These are phyloP conservation scores for Nemotelus pantherinus DNA, from an alignment of 2,888 invertebrate genomes.

Conservation along the genomic window DNA sequence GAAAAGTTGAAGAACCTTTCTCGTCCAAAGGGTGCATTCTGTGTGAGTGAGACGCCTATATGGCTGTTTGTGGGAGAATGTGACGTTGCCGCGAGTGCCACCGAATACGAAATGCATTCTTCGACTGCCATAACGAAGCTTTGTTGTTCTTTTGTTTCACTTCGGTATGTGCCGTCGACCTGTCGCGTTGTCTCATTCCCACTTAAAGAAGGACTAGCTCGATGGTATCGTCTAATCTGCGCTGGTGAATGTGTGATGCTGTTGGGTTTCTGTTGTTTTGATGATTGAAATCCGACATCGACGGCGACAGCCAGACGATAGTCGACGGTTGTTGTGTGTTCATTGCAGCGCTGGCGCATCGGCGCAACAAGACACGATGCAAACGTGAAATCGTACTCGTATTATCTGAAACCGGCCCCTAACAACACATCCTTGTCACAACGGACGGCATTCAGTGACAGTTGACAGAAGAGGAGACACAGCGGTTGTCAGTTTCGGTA, in stretches of 20 bases:
- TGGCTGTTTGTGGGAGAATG: conserved; percentile 1
- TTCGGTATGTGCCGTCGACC: not conserved
- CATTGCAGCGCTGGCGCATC: not conserved
- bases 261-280: too few relatives aligned
- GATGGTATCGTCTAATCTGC: too few relatives aligned
- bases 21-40: conserved; percentile 15
- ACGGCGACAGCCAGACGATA: not conserved
- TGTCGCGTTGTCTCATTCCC: not conserved
- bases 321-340: not conserved
- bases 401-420: not conserved
- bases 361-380: not conserved
- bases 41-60: conserved; percentile 16
- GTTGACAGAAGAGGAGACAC: conserved; percentile 31
- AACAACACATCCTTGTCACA: not conserved
- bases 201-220: not conserved
- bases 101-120: conserved; percentile 20
- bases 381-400: conserved; percentile 13
- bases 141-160: conserved; percentile 36
- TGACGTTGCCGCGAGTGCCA: not conserved
- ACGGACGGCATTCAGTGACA: conserved; percentile 2
- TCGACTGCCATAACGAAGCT: not conserved
- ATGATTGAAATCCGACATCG: not conserved
- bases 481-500: conserved; percentile 5
- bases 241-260: too few relatives aligned
- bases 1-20: not conserved